Conservation (phyloP, 2,797 vertebrate genomes). For the Sitta carolinensis region DNA sequence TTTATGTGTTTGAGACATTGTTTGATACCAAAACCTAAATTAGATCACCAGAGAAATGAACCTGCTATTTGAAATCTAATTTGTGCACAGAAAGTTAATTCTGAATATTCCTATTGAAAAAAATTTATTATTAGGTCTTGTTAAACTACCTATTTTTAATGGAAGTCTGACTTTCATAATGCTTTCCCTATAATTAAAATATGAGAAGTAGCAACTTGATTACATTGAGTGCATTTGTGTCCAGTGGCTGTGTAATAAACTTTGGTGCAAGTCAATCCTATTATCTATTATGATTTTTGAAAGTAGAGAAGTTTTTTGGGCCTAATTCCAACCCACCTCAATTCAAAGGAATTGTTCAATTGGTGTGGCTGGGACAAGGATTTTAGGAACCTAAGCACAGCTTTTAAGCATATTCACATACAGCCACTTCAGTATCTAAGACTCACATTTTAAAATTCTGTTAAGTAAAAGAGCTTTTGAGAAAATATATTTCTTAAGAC, state of each 20-base stretch:
- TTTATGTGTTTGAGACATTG: conserved; percentile 69
- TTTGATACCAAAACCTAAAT: conserved; percentile 69
- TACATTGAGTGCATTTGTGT: conserved; percentile 31
- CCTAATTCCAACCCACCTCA: conserved; percentile 1
- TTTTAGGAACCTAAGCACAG: background rate
- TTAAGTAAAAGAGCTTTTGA: background rate
- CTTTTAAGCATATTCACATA: background rate
- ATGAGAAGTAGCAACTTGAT: conserved; percentile 43
- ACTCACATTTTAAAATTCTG: background rate
- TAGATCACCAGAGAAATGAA: conserved; percentile 70
- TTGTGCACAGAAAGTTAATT: conserved; percentile 73
- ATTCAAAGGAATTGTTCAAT: background rate
- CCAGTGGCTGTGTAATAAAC: conserved; percentile 49
- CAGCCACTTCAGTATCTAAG: background rate
- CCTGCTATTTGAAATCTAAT: conserved; percentile 67
- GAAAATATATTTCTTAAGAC: background rate
- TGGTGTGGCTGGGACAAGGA: background rate
- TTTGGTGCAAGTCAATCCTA: conserved; percentile 20
- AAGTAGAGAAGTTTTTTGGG: background rate
- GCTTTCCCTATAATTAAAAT: conserved; percentile 66
- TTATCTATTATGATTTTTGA: conserved; percentile 3
- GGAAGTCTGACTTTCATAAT: conserved; percentile 37
- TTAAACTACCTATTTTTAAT: conserved; percentile 55
- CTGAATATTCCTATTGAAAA: conserved; percentile 71
- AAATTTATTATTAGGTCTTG: conserved; percentile 70